Percentiles rank a stretch among this genome's conserved stretches.
Evolutionary conservation across 2,888 invertebrate species (phyloP).

Genomic region (Apodemia hepburni): DNA sequence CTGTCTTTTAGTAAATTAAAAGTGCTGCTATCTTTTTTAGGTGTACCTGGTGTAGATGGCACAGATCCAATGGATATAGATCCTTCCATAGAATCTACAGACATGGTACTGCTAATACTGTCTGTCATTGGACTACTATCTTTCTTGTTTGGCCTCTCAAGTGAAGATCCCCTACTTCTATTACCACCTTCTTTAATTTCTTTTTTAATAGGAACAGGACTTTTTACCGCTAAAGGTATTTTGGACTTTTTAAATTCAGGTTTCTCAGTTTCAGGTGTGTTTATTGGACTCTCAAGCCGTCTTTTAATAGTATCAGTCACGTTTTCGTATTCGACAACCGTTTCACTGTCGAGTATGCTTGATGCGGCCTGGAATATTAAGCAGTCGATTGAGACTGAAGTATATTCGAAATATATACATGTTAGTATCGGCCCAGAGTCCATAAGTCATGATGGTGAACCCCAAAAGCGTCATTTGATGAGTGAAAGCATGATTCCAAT

Average conservation of each 20-base stretch:
- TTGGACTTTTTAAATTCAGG: conserved; percentile 63
- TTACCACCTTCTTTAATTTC: conserved; percentile 52
- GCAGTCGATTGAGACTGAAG: conserved; percentile 34
- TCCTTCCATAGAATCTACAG: conserved; percentile 43
- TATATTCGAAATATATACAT: conserved; percentile 36
- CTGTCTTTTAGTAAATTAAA: conserved; percentile 84
- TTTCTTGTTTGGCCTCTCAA: conserved; percentile 41
- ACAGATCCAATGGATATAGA: conserved; percentile 35
- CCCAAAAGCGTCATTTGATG: conserved; percentile 37
- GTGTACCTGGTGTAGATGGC: conserved; percentile 53
- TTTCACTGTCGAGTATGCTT: conserved; percentile 32
- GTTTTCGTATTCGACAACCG: conserved; percentile 72
- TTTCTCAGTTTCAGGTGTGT: conserved; percentile 58
- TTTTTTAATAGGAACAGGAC: conserved; percentile 60
- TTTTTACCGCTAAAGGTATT: conserved; percentile 64
- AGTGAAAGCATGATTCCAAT: conserved; percentile 47
- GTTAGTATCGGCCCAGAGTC: conserved; percentile 35
- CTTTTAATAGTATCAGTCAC: conserved; percentile 84
- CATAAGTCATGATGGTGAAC: conserved; percentile 31
- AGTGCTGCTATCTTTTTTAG: conserved; percentile 76
- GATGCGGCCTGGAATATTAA: conserved; percentile 58
- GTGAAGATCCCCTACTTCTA: conserved; percentile 49
- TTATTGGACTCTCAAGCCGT: conserved; percentile 68
- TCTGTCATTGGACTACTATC: conserved; percentile 36
- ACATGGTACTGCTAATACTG: conserved; percentile 41